These are phyloP conservation scores for Conops quadrifasciatus DNA, from an alignment of 2,888 invertebrate genomes.

Conservation along the genomic window DNA sequence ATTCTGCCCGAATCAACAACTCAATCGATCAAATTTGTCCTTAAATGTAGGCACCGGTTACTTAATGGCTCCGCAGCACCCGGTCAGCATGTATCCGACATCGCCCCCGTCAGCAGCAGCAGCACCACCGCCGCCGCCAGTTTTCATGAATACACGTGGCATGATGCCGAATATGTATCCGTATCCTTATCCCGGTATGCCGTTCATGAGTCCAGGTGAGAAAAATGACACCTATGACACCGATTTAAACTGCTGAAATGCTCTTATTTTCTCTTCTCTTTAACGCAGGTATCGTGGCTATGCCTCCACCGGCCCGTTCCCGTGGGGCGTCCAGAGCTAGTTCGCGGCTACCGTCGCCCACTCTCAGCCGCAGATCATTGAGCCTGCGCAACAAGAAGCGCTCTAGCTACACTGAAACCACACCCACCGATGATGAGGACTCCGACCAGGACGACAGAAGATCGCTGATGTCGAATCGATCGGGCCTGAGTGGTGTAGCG, in stretches of 20 bases:
- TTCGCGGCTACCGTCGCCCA: conserved; percentile 74
- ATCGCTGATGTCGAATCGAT: conserved; percentile 62
- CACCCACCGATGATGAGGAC: conserved; percentile 70
- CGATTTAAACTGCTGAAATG: background rate
- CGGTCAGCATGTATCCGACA: conserved; percentile 63
- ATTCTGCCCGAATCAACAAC: conserved; percentile 56
- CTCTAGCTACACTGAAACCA: conserved; percentile 64
- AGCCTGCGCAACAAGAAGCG: conserved; percentile 67
- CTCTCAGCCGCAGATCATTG: conserved; percentile 76
- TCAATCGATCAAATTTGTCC: conserved; percentile 69
- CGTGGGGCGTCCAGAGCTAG: conserved; percentile 70
- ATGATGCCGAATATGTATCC: conserved; percentile 61
- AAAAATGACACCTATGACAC: background rate
- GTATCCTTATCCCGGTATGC: conserved; percentile 60
- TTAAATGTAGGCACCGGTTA: conserved; percentile 67
- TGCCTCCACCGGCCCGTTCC: conserved; percentile 60
- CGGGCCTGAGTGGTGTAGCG: conserved; percentile 53
- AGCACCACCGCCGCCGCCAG: conserved; percentile 52
- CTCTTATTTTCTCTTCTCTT: background rate
- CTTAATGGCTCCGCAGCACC: conserved; percentile 52
- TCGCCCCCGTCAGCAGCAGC: conserved; percentile 48
- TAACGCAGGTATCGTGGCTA: conserved; percentile 54
- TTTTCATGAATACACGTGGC: conserved; percentile 61
- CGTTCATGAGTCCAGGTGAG: conserved; percentile 65
- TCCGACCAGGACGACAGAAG: conserved; percentile 69